A percentile compares a stretch with the other conserved stretches of the same genome.
phyloP scores from a whole-genome alignment of 1,140 invertebrate genomes.

The Cardiocondyla obscurior region DNA sequence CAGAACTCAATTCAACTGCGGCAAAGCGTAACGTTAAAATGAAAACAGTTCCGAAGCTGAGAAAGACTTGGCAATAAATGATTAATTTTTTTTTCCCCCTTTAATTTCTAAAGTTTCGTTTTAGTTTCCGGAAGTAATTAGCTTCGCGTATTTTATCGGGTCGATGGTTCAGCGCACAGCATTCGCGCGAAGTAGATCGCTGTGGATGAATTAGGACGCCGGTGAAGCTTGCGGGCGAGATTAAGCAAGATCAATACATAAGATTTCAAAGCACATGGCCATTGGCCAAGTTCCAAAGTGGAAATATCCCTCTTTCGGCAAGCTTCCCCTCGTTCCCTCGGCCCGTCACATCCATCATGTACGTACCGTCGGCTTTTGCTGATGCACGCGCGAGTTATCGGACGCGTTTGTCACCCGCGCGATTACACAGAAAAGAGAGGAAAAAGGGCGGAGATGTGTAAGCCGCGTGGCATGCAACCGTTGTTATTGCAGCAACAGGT shows the following conservation, averaged over 20 bases:
- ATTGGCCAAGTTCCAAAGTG: constrained; percentile 54
- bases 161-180: not conserved
- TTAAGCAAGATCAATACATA: constrained; percentile 49
- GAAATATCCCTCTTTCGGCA: constrained; percentile 37
- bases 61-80: not conserved
- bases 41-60: not conserved
- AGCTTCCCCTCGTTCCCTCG: not conserved
- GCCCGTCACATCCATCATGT: not conserved
- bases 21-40: not conserved
- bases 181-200: constrained; percentile 26
- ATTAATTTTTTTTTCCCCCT: too few relatives aligned
- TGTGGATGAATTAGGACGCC: constrained; percentile 35
- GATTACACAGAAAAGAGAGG: too few relatives aligned
- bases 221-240: not conserved
- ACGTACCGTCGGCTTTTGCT: constrained; percentile 7
- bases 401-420: constrained; percentile 1
- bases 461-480: not conserved
- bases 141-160: not conserved
- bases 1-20: not conserved
- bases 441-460: not conserved
- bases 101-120: not conserved
- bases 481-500: constrained; percentile 36
- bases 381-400: constrained; percentile 3
- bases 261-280: constrained; percentile 41
- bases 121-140: not conserved